A percentile compares a stretch with the other conserved stretches of the same genome.
Evolutionary conservation across 1,140 invertebrate species (phyloP).

Genomic region (Paralvinella palmiformis): DNA sequence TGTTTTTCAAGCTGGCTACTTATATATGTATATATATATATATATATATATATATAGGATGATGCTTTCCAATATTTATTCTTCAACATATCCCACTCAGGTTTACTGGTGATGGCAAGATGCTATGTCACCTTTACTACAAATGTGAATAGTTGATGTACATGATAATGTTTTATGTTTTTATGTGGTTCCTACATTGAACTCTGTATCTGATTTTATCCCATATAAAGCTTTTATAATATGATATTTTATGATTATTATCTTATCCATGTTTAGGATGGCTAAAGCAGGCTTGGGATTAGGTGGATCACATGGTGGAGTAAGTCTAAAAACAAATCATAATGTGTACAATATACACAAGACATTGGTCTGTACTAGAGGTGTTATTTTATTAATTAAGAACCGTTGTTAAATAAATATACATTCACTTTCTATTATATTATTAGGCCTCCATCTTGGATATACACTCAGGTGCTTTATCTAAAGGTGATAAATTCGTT

Average conservation of each 20-base stretch:
- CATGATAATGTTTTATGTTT: background rate
- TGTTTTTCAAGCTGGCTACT: background rate
- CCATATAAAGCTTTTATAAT: background rate
- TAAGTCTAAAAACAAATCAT: slow-evolving; percentile 20
- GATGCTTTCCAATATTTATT: background rate
- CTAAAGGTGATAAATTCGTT: slow-evolving; percentile 65
- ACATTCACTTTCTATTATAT: slow-evolving; percentile 4
- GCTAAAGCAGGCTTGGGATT: slow-evolving; percentile 30
- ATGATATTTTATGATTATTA: slow-evolving; percentile 10
- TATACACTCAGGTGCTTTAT: slow-evolving; percentile 76
- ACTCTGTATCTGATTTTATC: background rate
- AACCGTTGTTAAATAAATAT: background rate
- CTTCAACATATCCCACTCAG: background rate
- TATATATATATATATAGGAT: background rate
- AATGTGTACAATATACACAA: background rate
- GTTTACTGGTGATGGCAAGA: background rate
- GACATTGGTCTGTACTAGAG: no score
- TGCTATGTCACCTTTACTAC: background rate
- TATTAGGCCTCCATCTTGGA: slow-evolving; percentile 68
- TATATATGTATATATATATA: background rate
- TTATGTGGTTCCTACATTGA: background rate
- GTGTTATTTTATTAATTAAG: background rate
- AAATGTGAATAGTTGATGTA: background rate
- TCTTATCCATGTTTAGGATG: background rate
- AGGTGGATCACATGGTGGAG: slow-evolving; percentile 34